Percentiles rank a stretch among this genome's conserved stretches.
phyloP scores from a whole-genome alignment of 1,140 invertebrate species.

The Latrodectus geometricus region DNA sequence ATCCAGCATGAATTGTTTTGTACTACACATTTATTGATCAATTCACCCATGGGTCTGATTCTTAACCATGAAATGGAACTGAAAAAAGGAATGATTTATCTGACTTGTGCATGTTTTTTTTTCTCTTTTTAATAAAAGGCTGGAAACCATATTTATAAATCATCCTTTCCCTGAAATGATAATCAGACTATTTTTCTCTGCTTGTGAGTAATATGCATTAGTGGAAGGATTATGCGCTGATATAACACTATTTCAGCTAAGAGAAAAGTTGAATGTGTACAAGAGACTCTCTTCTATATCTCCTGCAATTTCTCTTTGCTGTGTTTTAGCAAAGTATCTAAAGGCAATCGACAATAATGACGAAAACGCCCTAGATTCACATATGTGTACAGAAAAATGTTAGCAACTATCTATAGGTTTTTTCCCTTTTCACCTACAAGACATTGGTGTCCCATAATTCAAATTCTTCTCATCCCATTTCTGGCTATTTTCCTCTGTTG shows the following conservation, averaged over 20 bases:
- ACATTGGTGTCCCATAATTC: constrained; percentile 51
- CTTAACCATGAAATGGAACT: neutral
- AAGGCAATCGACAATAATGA: constrained; percentile 21
- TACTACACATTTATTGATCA: neutral
- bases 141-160: constrained; percentile 20
- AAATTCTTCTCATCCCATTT: constrained; percentile 38
- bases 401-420: constrained; percentile 55
- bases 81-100: constrained; percentile 35
- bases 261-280: constrained; percentile 48
- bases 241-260: constrained; percentile 14
- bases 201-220: constrained; percentile 1
- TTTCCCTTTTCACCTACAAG: constrained; percentile 35
- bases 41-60: neutral
- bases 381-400: constrained; percentile 58
- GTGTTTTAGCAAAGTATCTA: constrained; percentile 58
- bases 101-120: no score
- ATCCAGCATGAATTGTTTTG: neutral
- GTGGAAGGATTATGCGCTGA: constrained; percentile 9
- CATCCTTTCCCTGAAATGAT: constrained; percentile 28
- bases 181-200: constrained; percentile 39
- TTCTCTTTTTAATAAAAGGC: constrained; percentile 3
- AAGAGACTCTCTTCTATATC: constrained; percentile 48
- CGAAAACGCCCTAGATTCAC: constrained; percentile 41
- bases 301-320: constrained; percentile 61
- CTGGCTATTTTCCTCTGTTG: constrained; percentile 18